These are phyloP conservation scores for Tauraco hartlaubi DNA, from an alignment of 2,797 vertebrate species.

Conservation along the genomic window DNA sequence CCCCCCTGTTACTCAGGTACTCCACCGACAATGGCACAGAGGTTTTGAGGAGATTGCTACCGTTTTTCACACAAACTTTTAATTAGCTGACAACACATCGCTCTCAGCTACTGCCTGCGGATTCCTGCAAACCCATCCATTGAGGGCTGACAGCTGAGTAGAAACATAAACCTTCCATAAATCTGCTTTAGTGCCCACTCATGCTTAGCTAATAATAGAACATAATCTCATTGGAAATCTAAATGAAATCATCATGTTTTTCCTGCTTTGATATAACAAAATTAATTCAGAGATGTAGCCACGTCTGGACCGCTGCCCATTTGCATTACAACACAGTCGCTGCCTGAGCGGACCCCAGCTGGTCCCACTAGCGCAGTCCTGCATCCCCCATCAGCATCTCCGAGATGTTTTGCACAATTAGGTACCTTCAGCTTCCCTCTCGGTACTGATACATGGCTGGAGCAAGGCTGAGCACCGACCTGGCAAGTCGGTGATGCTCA, in stretches of 20 bases:
- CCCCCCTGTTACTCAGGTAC: not conserved
- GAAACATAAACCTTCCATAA: not conserved
- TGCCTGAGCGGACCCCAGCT: not conserved
- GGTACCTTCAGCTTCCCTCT: not conserved
- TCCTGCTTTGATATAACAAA: not conserved
- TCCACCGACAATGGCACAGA: not conserved
- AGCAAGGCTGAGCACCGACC: not conserved
- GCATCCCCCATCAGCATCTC: not conserved
- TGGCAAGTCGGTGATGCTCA: not conserved
- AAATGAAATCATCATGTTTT: not conserved
- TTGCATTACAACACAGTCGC: not conserved
- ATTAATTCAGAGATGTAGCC: not conserved
- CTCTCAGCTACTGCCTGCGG: not conserved
- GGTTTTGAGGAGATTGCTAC: not conserved
- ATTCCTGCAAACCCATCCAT: not conserved
- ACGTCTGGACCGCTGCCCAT: not conserved
- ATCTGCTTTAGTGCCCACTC: not conserved
- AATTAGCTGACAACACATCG: not conserved
- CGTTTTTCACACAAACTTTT: not conserved
- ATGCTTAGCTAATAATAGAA: not conserved
- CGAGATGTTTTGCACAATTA: not conserved
- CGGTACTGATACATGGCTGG: rapidly evolving
- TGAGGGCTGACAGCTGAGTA: not conserved
- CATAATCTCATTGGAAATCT: not conserved
- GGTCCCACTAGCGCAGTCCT: not conserved